Evolutionary conservation across 1,140 invertebrate genomes (phyloP).

Genomic region (Diabrotica undecimpunctata): DNA sequence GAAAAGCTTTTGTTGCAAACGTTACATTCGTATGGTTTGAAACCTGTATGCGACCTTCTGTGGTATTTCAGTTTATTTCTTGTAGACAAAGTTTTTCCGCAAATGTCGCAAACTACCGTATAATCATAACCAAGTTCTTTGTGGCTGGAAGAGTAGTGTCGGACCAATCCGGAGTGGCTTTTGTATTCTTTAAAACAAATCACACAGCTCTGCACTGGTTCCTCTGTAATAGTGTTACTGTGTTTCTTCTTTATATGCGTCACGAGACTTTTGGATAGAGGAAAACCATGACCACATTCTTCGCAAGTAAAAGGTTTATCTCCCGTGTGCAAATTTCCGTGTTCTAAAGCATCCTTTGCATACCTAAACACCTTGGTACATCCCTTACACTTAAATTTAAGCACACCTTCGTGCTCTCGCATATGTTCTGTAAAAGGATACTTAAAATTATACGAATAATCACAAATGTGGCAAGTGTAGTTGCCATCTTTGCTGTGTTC

Average conservation of each 20-base stretch:
- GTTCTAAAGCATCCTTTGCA: background rate
- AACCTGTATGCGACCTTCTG: conserved; percentile 65
- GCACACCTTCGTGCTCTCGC: background rate
- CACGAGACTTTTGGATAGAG: background rate
- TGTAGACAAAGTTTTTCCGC: conserved; percentile 72
- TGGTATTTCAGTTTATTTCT: conserved; percentile 69
- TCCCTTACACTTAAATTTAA: background rate
- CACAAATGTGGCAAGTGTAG: background rate
- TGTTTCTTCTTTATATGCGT: background rate
- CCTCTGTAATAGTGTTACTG: too few relatives aligned
- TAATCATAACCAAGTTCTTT: too few relatives aligned
- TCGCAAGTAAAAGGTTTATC: background rate
- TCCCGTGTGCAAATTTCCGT: background rate
- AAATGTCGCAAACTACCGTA: conserved; percentile 37
- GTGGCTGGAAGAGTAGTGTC: too few relatives aligned
- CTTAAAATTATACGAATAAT: too few relatives aligned
- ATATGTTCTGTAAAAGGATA: background rate
- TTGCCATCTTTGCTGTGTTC: background rate
- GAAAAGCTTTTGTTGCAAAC: conserved; percentile 44
- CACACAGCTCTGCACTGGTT: too few relatives aligned
- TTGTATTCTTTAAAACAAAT: too few relatives aligned
- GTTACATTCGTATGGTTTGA: conserved; percentile 67
- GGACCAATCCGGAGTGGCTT: too few relatives aligned
- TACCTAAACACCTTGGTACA: background rate
- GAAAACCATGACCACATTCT: background rate